phyloP scores from a whole-genome alignment of 2,113 vertebrate genomes.

The Aspiorhynchus laticeps region DNA sequence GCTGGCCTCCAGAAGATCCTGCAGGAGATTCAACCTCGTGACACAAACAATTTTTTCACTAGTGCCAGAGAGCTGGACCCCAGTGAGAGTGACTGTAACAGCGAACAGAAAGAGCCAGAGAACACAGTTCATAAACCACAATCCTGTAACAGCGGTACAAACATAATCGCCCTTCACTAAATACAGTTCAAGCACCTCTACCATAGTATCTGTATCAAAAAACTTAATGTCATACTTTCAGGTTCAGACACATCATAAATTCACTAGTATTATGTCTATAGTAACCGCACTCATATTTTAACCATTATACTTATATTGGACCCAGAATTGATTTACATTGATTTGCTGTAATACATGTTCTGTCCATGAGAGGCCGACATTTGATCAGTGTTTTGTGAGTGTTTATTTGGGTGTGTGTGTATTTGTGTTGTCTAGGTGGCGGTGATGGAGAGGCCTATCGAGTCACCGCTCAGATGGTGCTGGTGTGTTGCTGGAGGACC shows the following conservation, averaged over 20 bases:
- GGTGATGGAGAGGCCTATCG: constrained; percentile 74
- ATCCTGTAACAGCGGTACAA: constrained; percentile 25
- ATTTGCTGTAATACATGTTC: constrained; percentile 69
- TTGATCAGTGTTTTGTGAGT: constrained; percentile 37
- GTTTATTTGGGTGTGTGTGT: neutral
- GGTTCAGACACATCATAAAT: neutral
- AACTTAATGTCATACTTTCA: no score
- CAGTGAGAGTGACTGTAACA: constrained; percentile 45
- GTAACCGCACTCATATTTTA: neutral
- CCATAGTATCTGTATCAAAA: neutral
- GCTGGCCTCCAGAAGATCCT: constrained; percentile 85
- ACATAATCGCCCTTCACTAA: neutral
- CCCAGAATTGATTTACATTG: neutral
- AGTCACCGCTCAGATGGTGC: constrained; percentile 94
- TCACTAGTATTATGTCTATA: neutral
- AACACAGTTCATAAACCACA: constrained; percentile 10
- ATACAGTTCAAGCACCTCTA: neutral
- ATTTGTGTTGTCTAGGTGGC: constrained; percentile 58
- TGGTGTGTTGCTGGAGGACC: constrained; percentile 96
- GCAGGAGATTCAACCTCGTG: constrained; percentile 90
- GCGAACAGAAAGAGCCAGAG: constrained; percentile 20
- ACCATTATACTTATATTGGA: neutral
- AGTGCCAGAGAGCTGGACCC: constrained; percentile 82
- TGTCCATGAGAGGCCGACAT: constrained; percentile 65
- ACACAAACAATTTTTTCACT: constrained; percentile 91